Evolutionary conservation across 2,113 vertebrate species (phyloP), one percentile per base, ranked within the genome.

Genomic region (Myotis lucifugus): DNA sequence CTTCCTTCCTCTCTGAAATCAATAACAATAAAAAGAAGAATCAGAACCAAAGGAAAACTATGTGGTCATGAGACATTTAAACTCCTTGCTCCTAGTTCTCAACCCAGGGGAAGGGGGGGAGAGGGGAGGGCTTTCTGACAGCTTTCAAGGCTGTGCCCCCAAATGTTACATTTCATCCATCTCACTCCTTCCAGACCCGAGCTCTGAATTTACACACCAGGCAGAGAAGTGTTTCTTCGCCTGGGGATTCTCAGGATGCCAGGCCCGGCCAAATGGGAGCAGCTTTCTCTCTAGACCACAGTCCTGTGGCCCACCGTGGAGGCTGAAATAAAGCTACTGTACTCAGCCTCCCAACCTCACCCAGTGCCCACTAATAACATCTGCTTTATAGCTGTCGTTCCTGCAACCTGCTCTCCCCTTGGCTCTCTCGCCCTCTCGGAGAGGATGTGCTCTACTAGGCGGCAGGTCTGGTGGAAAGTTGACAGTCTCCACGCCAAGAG

Each of bases 401-500:
- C 97, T 97, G 96, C 98, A 98, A 98, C 98, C 98, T 98, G 98
- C 98, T 98, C 95, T 61, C 27, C 88, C 92, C 96, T 97, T 96
- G 97, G 97, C 97, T 96, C 95, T 90, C 74, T 92, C 46, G 67
- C 94, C 96, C 95, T 98, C 96, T 91, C 46, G 14, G 95, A 96
- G 97, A 98, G 97, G 98, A 98, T 98, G 97, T 98, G 97, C 98
- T 98, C 98, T 96, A 94, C 98, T 96, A 86, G 96, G 98, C 97
- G 98, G 98, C 98, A 97, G 98, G 98, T 98, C 98, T 98, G 97
- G 97, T 98, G 98, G 98, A 98, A 98, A 98, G 97, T 96, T 96
- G 97, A 98, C 97, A 83, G 96, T 95, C 95, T 97, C 96, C 91
- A 96, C 97, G 98, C 98, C 98, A 98, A 98, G 97, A 27, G 97